Conservation (phyloP, 2,797 vertebrate genomes). For the Oreochromis grahami region DNA sequence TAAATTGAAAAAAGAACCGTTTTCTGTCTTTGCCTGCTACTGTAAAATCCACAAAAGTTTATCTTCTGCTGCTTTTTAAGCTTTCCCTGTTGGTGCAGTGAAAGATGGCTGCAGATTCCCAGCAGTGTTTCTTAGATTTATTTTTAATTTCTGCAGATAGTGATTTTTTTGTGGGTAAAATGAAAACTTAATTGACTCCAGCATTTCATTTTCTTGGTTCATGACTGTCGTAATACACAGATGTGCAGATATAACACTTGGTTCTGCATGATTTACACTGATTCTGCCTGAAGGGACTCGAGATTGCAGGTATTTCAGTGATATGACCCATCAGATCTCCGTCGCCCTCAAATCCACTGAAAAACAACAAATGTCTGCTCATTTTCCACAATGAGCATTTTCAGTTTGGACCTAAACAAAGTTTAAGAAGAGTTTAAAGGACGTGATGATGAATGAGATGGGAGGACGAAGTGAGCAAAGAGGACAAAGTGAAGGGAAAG, state of each 20-base stretch:
- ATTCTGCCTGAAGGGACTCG: neutral
- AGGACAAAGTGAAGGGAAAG: neutral
- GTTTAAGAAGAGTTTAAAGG: neutral
- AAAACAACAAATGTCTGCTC: neutral
- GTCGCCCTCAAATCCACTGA: neutral
- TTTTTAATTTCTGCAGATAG: neutral
- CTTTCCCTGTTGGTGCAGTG: neutral
- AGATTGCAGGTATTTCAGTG: neutral
- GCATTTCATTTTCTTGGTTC: accelerated
- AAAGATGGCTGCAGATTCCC: neutral
- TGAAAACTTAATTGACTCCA: neutral
- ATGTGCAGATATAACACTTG: neutral
- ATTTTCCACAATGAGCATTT: neutral
- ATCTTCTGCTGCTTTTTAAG: neutral
- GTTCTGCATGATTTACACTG: neutral
- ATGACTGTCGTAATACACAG: neutral
- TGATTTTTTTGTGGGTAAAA: neutral
- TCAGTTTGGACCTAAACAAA: neutral
- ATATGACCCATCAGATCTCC: neutral
- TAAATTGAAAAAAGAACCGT: neutral
- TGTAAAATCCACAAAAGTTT: neutral
- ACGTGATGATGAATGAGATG: neutral
- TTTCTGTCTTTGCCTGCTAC: neutral
- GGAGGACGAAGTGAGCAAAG: neutral
- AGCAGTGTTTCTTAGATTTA: neutral